These are phyloP conservation scores for Steinernema feltiae DNA, from an alignment of 1,140 invertebrate genomes.

Conservation along the genomic window DNA sequence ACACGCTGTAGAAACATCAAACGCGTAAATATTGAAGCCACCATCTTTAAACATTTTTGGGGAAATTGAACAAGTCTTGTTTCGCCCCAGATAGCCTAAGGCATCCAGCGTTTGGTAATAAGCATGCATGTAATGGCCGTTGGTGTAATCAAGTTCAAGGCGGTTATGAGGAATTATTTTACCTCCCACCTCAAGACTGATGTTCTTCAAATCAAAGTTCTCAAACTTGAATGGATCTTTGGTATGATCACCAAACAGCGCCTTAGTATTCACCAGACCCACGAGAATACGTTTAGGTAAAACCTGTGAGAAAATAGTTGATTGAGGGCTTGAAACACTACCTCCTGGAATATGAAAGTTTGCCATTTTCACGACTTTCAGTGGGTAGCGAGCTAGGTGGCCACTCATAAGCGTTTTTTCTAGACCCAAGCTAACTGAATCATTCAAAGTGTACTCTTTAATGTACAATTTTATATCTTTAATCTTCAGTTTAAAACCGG, in stretches of 20 bases:
- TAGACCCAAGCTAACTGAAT: not conserved
- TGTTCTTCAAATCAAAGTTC: not conserved
- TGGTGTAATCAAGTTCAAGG: not conserved
- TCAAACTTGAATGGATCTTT: not conserved
- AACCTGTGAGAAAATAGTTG: not conserved
- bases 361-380: not conserved
- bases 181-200: not conserved
- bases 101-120: not conserved
- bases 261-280: not conserved
- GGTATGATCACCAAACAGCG: not conserved
- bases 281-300: not conserved
- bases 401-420: not conserved
- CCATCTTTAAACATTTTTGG: not conserved
- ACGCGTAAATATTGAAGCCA: not conserved
- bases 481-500: not conserved
- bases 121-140: not conserved
- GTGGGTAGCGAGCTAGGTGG: not conserved
- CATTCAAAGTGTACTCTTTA: not conserved
- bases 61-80: not conserved
- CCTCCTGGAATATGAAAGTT: not conserved
- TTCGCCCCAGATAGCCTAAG: not conserved
- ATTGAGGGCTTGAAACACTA: not conserved
- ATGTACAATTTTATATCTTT: not conserved
- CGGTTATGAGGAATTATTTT: not conserved
- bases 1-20: not conserved